A percentile compares a stretch with the other conserved stretches of the same genome.
Evolutionary conservation across 2,888 invertebrate genomes (phyloP).

Genomic region (Drosophila lutescens): DNA sequence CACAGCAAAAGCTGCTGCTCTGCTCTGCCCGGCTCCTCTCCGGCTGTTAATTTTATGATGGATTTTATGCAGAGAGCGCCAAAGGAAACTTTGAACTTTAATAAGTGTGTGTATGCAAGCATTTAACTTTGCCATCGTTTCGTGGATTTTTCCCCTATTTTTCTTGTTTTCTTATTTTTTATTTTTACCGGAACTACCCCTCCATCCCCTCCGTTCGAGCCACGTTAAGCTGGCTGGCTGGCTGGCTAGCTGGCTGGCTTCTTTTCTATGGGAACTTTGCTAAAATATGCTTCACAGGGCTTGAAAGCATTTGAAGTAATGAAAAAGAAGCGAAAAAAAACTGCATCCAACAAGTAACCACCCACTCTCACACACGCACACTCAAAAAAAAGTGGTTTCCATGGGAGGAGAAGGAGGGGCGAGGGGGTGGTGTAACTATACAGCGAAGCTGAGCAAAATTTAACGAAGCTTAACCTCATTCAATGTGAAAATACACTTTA

Average conservation of each 20-base stretch:
- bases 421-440: constrained; percentile 4
- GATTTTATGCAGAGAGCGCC: constrained; percentile 50
- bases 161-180: constrained; percentile 9
- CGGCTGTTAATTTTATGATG: constrained; percentile 69
- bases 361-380: constrained; percentile 13
- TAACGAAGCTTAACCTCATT: constrained; percentile 81
- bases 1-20: constrained; percentile 39
- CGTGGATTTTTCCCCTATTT: constrained; percentile 36
- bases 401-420: too few species aligned
- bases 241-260: constrained; percentile 35
- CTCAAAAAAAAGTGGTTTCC: background rate
- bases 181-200: constrained; percentile 12
- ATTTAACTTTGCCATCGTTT: constrained; percentile 62
- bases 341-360: constrained; percentile 40
- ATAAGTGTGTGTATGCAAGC: constrained; percentile 53
- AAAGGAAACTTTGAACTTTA: constrained; percentile 63
- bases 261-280: constrained; percentile 63
- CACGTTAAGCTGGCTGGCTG: constrained; percentile 26
- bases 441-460: constrained; percentile 66
- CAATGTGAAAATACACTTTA: constrained; percentile 78
- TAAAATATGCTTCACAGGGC: constrained; percentile 72
- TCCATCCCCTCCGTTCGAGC: background rate
- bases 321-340: constrained; percentile 58
- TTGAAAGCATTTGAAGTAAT: constrained; percentile 75
- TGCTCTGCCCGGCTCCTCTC: background rate